A percentile compares a stretch with the other conserved stretches of the same genome.
These are phyloP conservation scores for Halictus quadricinctus DNA, from an alignment of 2,888 invertebrate genomes.

Conservation along the genomic window DNA sequence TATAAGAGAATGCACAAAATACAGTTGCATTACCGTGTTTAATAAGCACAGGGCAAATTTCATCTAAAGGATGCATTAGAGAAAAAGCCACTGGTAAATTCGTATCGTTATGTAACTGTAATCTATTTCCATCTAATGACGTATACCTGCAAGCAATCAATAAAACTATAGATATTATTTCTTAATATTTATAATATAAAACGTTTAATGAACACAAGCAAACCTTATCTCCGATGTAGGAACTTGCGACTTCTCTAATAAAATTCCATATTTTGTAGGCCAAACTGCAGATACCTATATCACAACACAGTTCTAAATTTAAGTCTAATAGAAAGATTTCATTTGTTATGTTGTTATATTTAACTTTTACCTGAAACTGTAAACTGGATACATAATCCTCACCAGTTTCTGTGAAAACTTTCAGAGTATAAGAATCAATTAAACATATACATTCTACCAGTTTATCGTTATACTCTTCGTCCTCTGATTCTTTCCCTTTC, in stretches of 20 bases:
- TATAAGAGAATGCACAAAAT: constrained; percentile 10
- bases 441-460: constrained; percentile 88
- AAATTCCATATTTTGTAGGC: constrained; percentile 92
- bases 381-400: constrained; percentile 92
- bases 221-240: constrained; percentile 69
- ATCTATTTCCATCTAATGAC: constrained; percentile 76
- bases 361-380: constrained; percentile 85
- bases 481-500: constrained; percentile 83
- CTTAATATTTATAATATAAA: background rate
- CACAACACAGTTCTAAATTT: constrained; percentile 14
- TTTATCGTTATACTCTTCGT: constrained; percentile 83
- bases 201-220: background rate
- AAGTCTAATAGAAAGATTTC: constrained; percentile 20
- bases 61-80: constrained; percentile 94
- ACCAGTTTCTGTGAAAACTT: constrained; percentile 90
- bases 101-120: constrained; percentile 69
- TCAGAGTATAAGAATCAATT: constrained; percentile 89
- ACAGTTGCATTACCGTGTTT: constrained; percentile 84
- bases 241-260: constrained; percentile 87
- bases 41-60: constrained; percentile 92
- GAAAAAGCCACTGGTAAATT: constrained; percentile 92
- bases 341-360: background rate
- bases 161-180: background rate
- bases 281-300: constrained; percentile 90
- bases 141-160: constrained; percentile 64